A percentile compares a stretch with the other conserved stretches of the same genome.
Evolutionary conservation across 2,888 invertebrate species (phyloP).

Genomic region (Chrysolina americana): DNA sequence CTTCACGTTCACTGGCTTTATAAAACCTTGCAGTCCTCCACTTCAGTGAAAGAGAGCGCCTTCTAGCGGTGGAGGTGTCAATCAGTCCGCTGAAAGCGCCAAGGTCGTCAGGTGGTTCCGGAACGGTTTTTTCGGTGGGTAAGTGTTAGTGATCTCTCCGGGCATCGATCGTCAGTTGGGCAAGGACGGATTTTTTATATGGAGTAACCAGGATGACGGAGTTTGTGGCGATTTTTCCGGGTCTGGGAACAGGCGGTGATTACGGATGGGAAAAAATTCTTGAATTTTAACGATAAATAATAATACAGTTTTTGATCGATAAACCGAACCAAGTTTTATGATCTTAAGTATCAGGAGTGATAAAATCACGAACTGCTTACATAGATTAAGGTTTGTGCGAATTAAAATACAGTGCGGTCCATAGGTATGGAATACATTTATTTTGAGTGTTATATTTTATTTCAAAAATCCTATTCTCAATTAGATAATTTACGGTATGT

Average conservation of each 20-base stretch:
- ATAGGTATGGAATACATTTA: too few relatives aligned
- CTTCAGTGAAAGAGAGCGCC: constrained; percentile 38
- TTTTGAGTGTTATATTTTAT: too few relatives aligned
- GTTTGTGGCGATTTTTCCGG: constrained; percentile 17
- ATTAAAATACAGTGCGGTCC: too few relatives aligned
- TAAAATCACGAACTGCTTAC: too few relatives aligned
- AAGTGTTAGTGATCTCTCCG: constrained; percentile 20
- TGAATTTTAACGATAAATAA: too few relatives aligned
- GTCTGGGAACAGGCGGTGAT: neutral
- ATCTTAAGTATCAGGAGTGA: too few relatives aligned
- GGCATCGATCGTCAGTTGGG: constrained; percentile 22
- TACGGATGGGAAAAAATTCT: neutral
- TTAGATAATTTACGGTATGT: too few relatives aligned
- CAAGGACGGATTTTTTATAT: constrained; percentile 16
- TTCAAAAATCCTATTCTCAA: too few relatives aligned
- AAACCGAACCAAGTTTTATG: too few relatives aligned
- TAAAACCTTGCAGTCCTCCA: constrained; percentile 52
- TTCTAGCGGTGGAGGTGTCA: constrained; percentile 38
- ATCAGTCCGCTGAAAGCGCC: constrained; percentile 39
- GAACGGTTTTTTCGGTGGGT: constrained; percentile 35
- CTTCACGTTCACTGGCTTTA: constrained; percentile 46
- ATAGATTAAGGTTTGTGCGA: too few relatives aligned
- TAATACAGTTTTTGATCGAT: neutral
- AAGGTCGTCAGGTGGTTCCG: constrained; percentile 45
- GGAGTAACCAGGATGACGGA: constrained; percentile 14